Percentiles rank a stretch among this genome's conserved stretches.
These are phyloP conservation scores for Heliconius erato DNA, from an alignment of 2,888 invertebrate species.

Conservation along the genomic window DNA sequence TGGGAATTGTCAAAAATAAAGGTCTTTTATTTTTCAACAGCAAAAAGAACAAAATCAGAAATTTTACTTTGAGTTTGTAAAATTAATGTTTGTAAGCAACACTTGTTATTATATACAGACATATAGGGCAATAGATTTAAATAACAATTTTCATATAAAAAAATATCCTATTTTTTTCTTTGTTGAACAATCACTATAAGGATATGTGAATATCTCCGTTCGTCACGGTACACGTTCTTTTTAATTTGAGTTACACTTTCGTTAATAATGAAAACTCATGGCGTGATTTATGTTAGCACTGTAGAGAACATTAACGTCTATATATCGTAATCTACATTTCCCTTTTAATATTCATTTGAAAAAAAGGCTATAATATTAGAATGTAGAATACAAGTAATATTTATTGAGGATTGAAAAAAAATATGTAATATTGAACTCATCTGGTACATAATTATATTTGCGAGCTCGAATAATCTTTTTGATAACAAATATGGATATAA, in stretches of 20 bases:
- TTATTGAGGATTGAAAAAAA: too few species aligned
- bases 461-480: too few species aligned
- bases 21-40: not conserved
- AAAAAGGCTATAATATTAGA: too few species aligned
- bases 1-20: not conserved
- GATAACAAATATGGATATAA: too few species aligned
- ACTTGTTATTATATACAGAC: not conserved
- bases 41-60: not conserved
- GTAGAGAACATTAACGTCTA: not conserved
- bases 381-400: too few species aligned
- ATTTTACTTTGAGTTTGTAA: not conserved
- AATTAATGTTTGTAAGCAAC: not conserved
- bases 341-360: too few species aligned
- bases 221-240: not conserved
- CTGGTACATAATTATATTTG: too few species aligned
- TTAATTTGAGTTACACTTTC: conserved; percentile 3
- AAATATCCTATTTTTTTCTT: not conserved
- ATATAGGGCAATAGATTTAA: not conserved
- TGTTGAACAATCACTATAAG: not conserved
- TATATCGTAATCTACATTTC: not conserved
- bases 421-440: too few species aligned
- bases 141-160: not conserved
- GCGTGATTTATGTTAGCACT: conserved; percentile 7
- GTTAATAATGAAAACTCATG: conserved; percentile 5
- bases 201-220: not conserved